Conservation (phyloP, 2,888 invertebrate genomes). For the Cheilosia vernalis region DNA sequence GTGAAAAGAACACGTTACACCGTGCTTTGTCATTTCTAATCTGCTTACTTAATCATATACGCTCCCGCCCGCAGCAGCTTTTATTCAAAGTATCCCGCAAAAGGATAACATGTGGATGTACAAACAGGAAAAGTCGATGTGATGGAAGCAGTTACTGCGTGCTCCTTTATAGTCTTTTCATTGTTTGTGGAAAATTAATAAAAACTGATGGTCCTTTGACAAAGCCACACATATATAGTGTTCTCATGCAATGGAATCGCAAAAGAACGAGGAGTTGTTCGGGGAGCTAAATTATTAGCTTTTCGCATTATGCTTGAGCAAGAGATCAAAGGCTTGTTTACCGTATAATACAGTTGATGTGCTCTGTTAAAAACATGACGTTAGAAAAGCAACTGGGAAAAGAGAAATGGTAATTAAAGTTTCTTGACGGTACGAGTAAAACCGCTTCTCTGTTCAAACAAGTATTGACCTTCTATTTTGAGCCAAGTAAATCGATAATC, state of each 20-base stretch:
- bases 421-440: neutral
- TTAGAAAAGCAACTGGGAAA: no score
- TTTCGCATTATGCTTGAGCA: slow-evolving; percentile 46
- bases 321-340: slow-evolving; percentile 73
- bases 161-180: slow-evolving; percentile 59
- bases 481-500: slow-evolving; percentile 9
- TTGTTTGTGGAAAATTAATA: slow-evolving; percentile 72
- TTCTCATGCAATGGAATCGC: slow-evolving; percentile 41
- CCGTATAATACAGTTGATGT: slow-evolving; percentile 29
- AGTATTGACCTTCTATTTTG: neutral
- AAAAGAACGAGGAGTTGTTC: slow-evolving; percentile 15
- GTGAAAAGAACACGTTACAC: slow-evolving; percentile 33
- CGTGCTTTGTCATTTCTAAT: slow-evolving; percentile 64
- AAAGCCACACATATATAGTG: slow-evolving; percentile 29
- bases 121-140: slow-evolving; percentile 40
- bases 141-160: slow-evolving; percentile 38
- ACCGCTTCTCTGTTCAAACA: neutral
- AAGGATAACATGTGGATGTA: slow-evolving; percentile 49
- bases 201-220: slow-evolving; percentile 66
- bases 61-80: neutral
- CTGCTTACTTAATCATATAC: slow-evolving; percentile 67
- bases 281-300: slow-evolving; percentile 60
- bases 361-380: no score
- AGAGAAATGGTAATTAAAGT: neutral
- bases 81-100: slow-evolving; percentile 38